Percentiles rank a stretch among this genome's conserved stretches.
These are phyloP conservation scores for Manduca sexta DNA, from an alignment of 1,140 invertebrate species.

Conservation along the genomic window DNA sequence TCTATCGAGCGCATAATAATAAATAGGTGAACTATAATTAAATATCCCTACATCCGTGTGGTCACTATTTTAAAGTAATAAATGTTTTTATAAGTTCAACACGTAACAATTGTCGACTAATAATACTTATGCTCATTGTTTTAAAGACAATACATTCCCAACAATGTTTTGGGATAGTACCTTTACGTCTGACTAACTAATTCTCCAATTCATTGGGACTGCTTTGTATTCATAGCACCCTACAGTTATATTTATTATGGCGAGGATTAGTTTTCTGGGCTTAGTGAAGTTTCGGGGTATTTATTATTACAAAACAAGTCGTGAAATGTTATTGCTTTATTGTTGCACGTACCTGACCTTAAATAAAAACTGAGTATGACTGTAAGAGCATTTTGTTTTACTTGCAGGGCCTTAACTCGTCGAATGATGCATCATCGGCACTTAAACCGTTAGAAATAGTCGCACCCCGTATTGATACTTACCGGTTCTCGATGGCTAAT, in stretches of 20 bases:
- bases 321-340: no score
- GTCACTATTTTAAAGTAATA: no score
- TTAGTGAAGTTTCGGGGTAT: conserved; percentile 4
- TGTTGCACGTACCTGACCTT: no score
- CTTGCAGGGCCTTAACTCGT: conserved; percentile 52
- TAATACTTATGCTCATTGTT: conserved; percentile 37
- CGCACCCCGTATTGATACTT: conserved; percentile 83
- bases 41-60: no score
- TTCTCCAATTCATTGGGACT: conserved; percentile 29
- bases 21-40: no score
- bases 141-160: conserved; percentile 50
- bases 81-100: no score
- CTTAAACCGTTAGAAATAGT: conserved; percentile 62
- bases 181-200: conserved; percentile 38
- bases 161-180: conserved; percentile 47
- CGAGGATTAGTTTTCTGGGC: conserved; percentile 32
- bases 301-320: no score
- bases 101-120: background rate
- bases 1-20: no score
- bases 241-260: conserved; percentile 24
- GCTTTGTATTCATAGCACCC: conserved; percentile 35
- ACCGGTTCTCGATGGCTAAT: conserved; percentile 94
- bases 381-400: no score
- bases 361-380: background rate
- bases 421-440: conserved; percentile 32